A percentile compares a stretch with the other conserved stretches of the same genome.
These are phyloP conservation scores for Aspidiotus rigidus DNA, from an alignment of 2,888 invertebrate species.

Conservation along the genomic window DNA sequence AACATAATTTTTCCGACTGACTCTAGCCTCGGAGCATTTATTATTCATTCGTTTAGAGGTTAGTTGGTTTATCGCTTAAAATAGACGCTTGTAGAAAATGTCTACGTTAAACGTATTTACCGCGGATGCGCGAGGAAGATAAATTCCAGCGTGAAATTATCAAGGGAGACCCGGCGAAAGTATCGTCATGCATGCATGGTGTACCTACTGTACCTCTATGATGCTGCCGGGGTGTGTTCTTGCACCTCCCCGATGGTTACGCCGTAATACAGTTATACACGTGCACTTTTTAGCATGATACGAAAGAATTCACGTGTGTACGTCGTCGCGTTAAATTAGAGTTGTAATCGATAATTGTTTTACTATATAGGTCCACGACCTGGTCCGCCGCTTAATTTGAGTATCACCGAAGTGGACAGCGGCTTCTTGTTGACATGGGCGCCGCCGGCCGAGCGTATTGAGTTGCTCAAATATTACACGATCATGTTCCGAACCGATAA, in stretches of 20 bases:
- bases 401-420: slow-evolving; percentile 78
- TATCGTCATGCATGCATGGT: too few species aligned
- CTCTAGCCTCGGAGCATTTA: slow-evolving; percentile 44
- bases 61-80: not conserved
- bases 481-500: slow-evolving; percentile 87
- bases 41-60: slow-evolving; percentile 29
- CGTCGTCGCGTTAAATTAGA: not conserved
- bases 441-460: slow-evolving; percentile 68
- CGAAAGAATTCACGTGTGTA: too few species aligned
- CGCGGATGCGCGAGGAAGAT: too few species aligned
- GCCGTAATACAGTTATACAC: too few species aligned
- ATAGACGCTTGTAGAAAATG: too few species aligned
- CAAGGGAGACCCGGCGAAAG: too few species aligned
- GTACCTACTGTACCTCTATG: too few species aligned
- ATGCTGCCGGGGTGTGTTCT: too few species aligned
- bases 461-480: slow-evolving; percentile 77
- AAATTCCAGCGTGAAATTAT: too few species aligned
- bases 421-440: slow-evolving; percentile 87
- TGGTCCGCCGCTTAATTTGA: slow-evolving; percentile 79
- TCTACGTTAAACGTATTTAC: too few species aligned
- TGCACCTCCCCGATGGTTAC: too few species aligned
- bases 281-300: too few species aligned
- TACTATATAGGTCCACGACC: slow-evolving; percentile 71
- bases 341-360: not conserved
- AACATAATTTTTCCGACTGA: slow-evolving; percentile 66